Percentiles rank a stretch among this genome's conserved stretches.
These are phyloP conservation scores for Gymnorhina tibicen DNA, from an alignment of 2,113 vertebrate genomes.

Conservation along the genomic window DNA sequence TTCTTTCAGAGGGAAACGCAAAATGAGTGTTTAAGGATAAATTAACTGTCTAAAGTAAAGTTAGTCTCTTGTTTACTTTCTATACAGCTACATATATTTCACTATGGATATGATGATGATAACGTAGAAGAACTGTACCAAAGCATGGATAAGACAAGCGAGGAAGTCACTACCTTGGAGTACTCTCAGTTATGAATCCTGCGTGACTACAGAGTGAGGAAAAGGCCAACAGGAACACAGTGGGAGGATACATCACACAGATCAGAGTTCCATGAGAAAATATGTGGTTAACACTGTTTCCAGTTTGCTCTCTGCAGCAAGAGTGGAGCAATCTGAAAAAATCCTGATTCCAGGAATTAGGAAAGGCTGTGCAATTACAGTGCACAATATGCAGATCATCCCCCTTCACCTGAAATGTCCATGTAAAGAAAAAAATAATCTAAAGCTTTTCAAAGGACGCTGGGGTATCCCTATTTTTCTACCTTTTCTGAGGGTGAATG, in stretches of 20 bases:
- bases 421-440: background rate
- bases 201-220: background rate
- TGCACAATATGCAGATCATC: background rate
- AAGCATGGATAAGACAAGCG: background rate
- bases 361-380: background rate
- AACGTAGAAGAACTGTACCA: background rate
- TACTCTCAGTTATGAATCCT: background rate
- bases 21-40: background rate
- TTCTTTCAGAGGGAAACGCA: background rate
- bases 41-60: background rate
- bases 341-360: background rate
- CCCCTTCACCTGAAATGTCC: background rate
- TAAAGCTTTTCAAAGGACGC: background rate
- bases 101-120: background rate
- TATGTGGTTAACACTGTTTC: fast-evolving
- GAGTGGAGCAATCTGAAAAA: background rate
- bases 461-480: background rate
- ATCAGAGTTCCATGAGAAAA: background rate
- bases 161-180: background rate
- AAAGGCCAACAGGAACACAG: background rate
- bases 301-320: background rate
- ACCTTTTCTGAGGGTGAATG: background rate
- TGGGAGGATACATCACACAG: background rate
- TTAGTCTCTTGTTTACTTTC: background rate
- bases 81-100: background rate